These are phyloP conservation scores for Eumerus sabulonum DNA, from an alignment of 2,888 invertebrate genomes.

Conservation along the genomic window DNA sequence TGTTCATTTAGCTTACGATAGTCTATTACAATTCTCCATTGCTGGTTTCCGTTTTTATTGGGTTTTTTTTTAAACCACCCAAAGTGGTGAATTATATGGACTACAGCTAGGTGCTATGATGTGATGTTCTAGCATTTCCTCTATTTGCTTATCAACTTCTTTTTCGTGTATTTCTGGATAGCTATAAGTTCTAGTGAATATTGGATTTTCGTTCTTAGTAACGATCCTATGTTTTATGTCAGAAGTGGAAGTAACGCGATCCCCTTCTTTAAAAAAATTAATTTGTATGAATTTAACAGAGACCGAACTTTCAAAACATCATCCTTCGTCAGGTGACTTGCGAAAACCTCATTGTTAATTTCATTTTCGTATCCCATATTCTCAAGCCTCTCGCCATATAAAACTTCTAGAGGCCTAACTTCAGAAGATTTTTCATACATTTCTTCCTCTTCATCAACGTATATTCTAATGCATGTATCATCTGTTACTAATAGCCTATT, in stretches of 20 bases:
- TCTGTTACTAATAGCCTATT: neutral
- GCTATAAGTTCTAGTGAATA: neutral
- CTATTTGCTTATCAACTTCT: conserved; percentile 5
- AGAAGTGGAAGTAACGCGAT: neutral
- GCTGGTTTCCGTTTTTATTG: neutral
- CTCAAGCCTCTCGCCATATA: too few relatives aligned
- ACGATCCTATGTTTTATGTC: neutral
- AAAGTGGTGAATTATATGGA: conserved; percentile 17
- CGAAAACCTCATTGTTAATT: neutral
- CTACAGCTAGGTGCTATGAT: conserved; percentile 10
- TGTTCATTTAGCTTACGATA: conserved; percentile 7
- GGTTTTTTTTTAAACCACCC: conserved; percentile 13
- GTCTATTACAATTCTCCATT: conserved; percentile 7
- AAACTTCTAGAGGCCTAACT: neutral
- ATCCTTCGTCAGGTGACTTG: neutral
- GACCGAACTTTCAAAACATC: neutral
- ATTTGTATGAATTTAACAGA: neutral
- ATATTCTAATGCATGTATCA: neutral
- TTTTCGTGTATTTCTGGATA: neutral
- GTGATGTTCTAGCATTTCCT: conserved; percentile 6
- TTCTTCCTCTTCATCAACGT: neutral
- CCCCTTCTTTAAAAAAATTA: neutral
- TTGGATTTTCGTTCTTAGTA: conserved; percentile 3
- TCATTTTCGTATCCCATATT: too few relatives aligned
- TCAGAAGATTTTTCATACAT: neutral